Percentiles rank a stretch among this genome's conserved stretches.
Conservation (phyloP, 2,113 vertebrate species). For the Stomatorhinus ivindoensis region DNA sequence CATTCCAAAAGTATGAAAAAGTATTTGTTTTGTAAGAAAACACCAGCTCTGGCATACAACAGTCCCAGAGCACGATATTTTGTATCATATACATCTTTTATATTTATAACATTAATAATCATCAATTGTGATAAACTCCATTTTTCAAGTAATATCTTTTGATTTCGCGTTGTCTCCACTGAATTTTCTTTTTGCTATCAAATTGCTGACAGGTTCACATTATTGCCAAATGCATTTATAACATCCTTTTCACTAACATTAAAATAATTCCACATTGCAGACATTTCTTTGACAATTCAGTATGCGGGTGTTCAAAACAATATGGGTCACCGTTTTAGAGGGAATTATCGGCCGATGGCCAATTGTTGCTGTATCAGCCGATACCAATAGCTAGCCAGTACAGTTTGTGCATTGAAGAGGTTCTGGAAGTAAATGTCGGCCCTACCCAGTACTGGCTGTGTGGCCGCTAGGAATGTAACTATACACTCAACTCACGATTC, state of each 20-base stretch:
- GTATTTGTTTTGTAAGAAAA: too few relatives aligned
- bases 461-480: not conserved
- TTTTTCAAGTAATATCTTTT: not conserved
- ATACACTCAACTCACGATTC: too few relatives aligned
- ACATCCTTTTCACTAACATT: not conserved
- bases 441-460: not conserved
- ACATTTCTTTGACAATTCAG: not conserved
- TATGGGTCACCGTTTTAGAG: not conserved
- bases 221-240: not conserved
- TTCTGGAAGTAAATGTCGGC: not conserved
- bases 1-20: too few relatives aligned
- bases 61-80: too few relatives aligned
- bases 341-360: not conserved
- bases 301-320: not conserved
- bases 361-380: not conserved
- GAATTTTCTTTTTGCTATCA: not conserved
- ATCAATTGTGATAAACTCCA: too few relatives aligned
- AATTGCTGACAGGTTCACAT: not conserved
- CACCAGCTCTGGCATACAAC: too few relatives aligned
- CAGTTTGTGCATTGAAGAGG: not conserved
- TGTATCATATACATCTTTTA: too few relatives aligned
- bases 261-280: not conserved
- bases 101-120: too few relatives aligned
- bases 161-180: not conserved
- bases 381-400: not conserved